These are phyloP conservation scores for Crotalus horridus DNA, from an alignment of 2,113 vertebrate species.

Conservation along the genomic window DNA sequence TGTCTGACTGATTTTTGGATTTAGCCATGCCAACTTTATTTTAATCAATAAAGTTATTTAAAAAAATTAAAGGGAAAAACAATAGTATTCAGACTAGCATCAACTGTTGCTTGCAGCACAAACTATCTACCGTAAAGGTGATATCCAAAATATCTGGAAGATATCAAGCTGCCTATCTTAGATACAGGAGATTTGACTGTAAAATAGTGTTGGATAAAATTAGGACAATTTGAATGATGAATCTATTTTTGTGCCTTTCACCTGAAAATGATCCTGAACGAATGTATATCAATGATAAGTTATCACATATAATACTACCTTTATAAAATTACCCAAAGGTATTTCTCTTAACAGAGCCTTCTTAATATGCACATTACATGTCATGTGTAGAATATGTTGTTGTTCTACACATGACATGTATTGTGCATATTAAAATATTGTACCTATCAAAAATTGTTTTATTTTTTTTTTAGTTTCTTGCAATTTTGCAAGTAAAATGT, in stretches of 20 bases:
- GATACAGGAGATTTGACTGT: neutral
- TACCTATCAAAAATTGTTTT: neutral
- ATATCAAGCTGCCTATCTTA: neutral
- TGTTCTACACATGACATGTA: neutral
- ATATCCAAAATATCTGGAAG: neutral
- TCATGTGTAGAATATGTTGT: neutral
- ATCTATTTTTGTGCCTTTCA: neutral
- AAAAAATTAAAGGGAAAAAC: neutral
- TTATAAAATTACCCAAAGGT: neutral
- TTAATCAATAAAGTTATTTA: neutral
- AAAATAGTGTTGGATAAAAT: neutral
- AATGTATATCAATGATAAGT: neutral
- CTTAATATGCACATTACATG: neutral
- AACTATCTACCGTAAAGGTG: neutral
- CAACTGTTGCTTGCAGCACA: neutral
- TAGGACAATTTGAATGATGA: neutral
- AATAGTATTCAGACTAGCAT: neutral
- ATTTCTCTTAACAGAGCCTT: neutral
- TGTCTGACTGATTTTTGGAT: neutral
- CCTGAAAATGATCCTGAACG: neutral
- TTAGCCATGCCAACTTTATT: neutral
- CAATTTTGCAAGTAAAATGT: conserved; percentile 33
- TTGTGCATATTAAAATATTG: neutral
- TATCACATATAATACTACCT: neutral
- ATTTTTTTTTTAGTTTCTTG: conserved; percentile 13